phyloP scores from a whole-genome alignment of 53 echinoderm and acorn worm species.

The Paracentrotus lividus region DNA sequence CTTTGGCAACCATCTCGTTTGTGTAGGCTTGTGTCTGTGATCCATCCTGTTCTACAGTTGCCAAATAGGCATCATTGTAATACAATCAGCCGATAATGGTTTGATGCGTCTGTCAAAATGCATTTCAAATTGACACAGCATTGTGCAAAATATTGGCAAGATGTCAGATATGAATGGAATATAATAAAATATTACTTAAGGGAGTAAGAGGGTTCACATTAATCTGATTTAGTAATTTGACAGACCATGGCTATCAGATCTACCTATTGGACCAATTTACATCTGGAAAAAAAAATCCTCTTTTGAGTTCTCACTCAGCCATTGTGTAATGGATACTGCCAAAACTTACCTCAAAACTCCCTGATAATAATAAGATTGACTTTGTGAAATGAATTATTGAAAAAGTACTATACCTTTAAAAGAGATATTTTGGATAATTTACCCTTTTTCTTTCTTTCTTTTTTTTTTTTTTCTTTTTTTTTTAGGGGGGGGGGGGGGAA shows the following conservation, averaged over 20 bases:
- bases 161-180: neutral
- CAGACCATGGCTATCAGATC: neutral
- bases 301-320: too few relatives aligned
- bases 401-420: too few relatives aligned
- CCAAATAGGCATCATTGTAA: slow-evolving; percentile 26
- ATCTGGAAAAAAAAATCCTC: too few relatives aligned
- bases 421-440: too few relatives aligned
- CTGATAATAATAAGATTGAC: too few relatives aligned
- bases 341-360: too few relatives aligned
- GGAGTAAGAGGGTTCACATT: neutral
- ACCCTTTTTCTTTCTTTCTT: neutral
- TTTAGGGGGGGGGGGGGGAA: too few relatives aligned
- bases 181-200: neutral
- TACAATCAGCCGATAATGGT: neutral
- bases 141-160: neutral
- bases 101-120: neutral
- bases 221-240: neutral
- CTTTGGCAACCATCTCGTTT: neutral
- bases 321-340: too few relatives aligned
- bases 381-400: too few relatives aligned
- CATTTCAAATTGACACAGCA: neutral
- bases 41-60: neutral
- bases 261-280: neutral
- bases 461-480: neutral
- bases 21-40: neutral